Percentiles rank a stretch among this genome's conserved stretches.
Conservation (phyloP, 2,113 vertebrate genomes). For the Dolichallabes microphthalmus region DNA sequence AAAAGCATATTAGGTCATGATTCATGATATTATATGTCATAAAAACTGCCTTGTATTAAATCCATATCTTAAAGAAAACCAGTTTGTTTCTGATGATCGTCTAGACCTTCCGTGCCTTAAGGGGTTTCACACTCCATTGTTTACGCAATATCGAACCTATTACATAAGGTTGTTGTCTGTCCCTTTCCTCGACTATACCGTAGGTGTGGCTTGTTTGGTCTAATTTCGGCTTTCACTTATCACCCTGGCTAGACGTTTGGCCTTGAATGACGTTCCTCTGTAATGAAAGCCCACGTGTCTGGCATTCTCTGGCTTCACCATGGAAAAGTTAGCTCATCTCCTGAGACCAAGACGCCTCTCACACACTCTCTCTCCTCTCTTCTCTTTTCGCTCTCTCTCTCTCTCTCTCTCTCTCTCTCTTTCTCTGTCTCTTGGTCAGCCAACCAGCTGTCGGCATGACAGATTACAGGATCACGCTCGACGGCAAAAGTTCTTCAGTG, state of each 20-base stretch:
- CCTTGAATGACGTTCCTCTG: not conserved
- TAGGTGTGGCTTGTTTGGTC: slow-evolving; percentile 16
- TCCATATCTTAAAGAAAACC: not conserved
- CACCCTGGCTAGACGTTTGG: slow-evolving; percentile 27
- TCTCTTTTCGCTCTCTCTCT: not conserved
- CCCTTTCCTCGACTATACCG: not conserved
- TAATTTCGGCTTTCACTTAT: slow-evolving; percentile 15
- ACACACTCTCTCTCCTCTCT: not conserved
- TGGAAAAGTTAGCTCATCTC: slow-evolving; percentile 40
- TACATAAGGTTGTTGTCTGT: not conserved
- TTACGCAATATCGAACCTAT: not conserved
- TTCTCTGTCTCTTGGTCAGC: not conserved
- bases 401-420: not conserved
- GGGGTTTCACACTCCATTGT: too few species aligned
- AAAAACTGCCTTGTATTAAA: not conserved
- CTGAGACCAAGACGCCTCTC: slow-evolving; percentile 9
- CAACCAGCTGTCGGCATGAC: not conserved
- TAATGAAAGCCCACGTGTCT: slow-evolving; percentile 27
- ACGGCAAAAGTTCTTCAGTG: not conserved
- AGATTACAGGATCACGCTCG: not conserved
- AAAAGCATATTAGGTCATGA: too few species aligned
- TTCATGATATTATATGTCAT: too few species aligned
- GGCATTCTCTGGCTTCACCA: slow-evolving; percentile 20
- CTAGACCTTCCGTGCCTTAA: not conserved
- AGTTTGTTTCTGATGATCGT: not conserved